These are phyloP conservation scores for Craseonycteris thonglongyai DNA, from an alignment of 2,113 vertebrate genomes.

Conservation along the genomic window DNA sequence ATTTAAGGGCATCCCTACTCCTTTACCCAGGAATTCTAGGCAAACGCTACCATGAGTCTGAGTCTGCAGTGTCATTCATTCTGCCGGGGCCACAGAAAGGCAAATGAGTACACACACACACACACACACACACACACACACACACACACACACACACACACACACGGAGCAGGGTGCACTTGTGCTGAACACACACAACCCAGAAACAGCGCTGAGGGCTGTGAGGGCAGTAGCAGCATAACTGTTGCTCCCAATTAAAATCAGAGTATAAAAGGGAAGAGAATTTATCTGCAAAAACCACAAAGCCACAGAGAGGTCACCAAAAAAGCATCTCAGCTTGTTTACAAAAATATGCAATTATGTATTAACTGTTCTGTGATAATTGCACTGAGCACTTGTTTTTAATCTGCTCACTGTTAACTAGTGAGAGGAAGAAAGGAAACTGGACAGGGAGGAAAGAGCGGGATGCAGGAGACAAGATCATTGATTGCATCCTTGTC, in stretches of 20 bases:
- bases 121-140: not conserved
- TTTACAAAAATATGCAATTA: constrained; percentile 74
- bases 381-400: constrained; percentile 59
- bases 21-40: not conserved
- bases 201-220: not conserved
- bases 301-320: constrained; percentile 75
- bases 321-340: constrained; percentile 61
- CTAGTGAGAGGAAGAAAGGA: not conserved
- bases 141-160: not conserved
- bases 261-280: constrained; percentile 66
- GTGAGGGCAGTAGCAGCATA: not conserved
- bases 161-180: accelerated
- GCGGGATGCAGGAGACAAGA: not conserved
- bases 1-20: constrained; percentile 21
- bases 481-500: not conserved
- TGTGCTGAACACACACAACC: not conserved
- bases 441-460: not conserved
- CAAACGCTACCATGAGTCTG: not conserved
- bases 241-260: constrained; percentile 70
- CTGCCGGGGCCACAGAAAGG: not conserved
- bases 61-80: not conserved
- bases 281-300: constrained; percentile 73
- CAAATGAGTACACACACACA: accelerated
- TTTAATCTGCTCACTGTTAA: constrained; percentile 28
- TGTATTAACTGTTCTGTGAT: constrained; percentile 59